These are phyloP conservation scores for Palythoa grandis DNA, from an alignment of 92 coral and sea anemone genomes.

Conservation along the genomic window DNA sequence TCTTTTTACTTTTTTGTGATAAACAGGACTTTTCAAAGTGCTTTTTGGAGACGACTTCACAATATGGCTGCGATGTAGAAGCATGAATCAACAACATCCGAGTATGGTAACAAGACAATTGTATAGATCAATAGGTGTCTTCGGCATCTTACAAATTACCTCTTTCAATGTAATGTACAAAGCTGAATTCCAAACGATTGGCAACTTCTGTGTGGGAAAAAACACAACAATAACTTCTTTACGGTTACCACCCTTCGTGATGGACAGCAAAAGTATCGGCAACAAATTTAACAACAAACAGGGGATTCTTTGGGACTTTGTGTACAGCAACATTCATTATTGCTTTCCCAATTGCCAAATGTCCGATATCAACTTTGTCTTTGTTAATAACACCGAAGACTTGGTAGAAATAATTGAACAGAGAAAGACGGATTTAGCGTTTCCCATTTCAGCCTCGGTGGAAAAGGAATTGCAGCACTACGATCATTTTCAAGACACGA, in stretches of 20 bases:
- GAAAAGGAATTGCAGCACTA: constrained; percentile 27
- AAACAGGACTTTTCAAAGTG: too few species aligned
- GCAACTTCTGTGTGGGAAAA: constrained; percentile 3
- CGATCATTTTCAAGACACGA: constrained; percentile 32
- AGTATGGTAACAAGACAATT: background rate
- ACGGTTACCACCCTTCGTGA: constrained; percentile 24
- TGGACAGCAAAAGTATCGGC: constrained; percentile 6
- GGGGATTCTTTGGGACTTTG: constrained; percentile 27
- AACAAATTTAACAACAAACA: background rate
- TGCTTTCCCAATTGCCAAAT: constrained; percentile 23
- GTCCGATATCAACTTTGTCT: constrained; percentile 19
- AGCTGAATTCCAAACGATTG: background rate
- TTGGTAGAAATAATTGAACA: constrained; percentile 26
- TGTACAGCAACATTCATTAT: constrained; percentile 17
- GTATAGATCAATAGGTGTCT: background rate
- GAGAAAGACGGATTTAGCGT: constrained; percentile 37
- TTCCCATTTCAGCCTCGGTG: constrained; percentile 47
- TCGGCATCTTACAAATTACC: background rate
- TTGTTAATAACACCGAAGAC: constrained; percentile 14
- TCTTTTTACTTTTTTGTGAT: too few species aligned
- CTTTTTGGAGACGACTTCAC: too few species aligned
- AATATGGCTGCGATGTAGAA: too few species aligned
- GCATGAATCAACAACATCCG: background rate
- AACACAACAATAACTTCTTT: constrained; percentile 2
- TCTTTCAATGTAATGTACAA: background rate